Base-by-base conservation (phyloP, 1,140 invertebrate genomes). In the Drosophila quadrilineata region DNA sequence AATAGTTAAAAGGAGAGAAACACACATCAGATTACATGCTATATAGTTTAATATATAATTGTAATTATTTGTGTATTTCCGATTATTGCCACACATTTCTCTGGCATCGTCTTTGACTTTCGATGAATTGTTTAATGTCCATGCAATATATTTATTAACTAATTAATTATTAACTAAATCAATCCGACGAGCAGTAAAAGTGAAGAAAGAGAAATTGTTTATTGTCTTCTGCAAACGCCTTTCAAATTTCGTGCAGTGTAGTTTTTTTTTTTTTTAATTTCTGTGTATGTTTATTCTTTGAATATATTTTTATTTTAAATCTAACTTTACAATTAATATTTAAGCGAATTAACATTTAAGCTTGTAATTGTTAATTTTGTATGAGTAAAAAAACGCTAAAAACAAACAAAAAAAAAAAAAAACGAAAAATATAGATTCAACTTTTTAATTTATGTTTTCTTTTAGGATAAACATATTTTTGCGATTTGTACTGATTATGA, bases 401-500 rank as follows among this genome's bases (percentile, higher is more conserved):
- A 28, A 70, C 17, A 38, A 12, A 36, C 21, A 35, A 3, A 49
- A 29, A 35, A 6, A 45, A 31, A 16, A 22, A 16, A 40, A 17
- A 36, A 36, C 9, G n/a, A n/a, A n/a, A n/a, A n/a, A n/a, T n/a
- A n/a, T n/a, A n/a, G n/a, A n/a, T n/a, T n/a, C n/a, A n/a, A n/a
- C n/a, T n/a, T n/a, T n/a, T n/a, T n/a, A n/a, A n/a, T n/a, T n/a
- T n/a, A n/a, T n/a, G n/a, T n/a, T n/a, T n/a, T n/a, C n/a, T n/a
- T n/a, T n/a, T n/a, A n/a, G n/a, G n/a, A 58, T 56, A 71, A 54
- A 64, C 41, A 74, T 64, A 59, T 75, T 72, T 73, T 77, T 85
- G 79, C 79, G 53, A 84, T 84, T 84, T 84, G 79, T 85, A 84
- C 79, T 85, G 77, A 84, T 85, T 77, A 84, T 70, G 70, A 60